These are phyloP conservation scores for Gisinianus flammeolus DNA, from an alignment of 2,888 invertebrate species.

Conservation along the genomic window DNA sequence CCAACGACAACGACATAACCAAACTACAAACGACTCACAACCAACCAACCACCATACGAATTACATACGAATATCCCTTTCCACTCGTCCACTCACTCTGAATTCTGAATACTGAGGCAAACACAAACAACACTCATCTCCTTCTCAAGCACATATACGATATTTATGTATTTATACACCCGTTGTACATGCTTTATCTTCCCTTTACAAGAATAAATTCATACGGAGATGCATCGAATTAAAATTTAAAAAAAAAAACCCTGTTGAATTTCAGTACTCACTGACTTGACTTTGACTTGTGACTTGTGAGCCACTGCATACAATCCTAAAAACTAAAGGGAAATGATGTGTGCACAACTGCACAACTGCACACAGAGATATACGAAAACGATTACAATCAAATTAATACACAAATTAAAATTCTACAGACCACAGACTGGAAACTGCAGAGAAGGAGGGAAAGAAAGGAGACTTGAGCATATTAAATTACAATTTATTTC, in stretches of 20 bases:
- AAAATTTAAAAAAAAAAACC: too few species aligned
- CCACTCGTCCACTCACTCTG: background rate
- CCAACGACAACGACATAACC: background rate
- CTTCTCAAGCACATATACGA: background rate
- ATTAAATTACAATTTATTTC: conserved; percentile 1
- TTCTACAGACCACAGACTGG: too few species aligned
- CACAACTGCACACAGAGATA: background rate
- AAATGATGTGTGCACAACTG: background rate
- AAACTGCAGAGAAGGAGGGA: background rate
- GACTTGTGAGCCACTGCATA: background rate
- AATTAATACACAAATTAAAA: conserved; percentile 8
- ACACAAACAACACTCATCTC: background rate
- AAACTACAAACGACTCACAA: background rate
- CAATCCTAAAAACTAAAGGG: background rate
- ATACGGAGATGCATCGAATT: too few species aligned
- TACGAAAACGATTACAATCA: background rate
- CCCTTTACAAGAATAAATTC: too few species aligned
- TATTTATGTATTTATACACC: too few species aligned
- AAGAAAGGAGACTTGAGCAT: background rate
- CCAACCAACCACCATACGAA: background rate
- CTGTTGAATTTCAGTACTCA: too few species aligned
- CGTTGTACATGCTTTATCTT: too few species aligned
- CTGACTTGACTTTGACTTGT: too few species aligned
- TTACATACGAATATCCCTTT: background rate
- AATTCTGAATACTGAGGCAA: background rate